Base-by-base conservation (phyloP, 2,797 vertebrate genomes). In the Coilia nasus region DNA sequence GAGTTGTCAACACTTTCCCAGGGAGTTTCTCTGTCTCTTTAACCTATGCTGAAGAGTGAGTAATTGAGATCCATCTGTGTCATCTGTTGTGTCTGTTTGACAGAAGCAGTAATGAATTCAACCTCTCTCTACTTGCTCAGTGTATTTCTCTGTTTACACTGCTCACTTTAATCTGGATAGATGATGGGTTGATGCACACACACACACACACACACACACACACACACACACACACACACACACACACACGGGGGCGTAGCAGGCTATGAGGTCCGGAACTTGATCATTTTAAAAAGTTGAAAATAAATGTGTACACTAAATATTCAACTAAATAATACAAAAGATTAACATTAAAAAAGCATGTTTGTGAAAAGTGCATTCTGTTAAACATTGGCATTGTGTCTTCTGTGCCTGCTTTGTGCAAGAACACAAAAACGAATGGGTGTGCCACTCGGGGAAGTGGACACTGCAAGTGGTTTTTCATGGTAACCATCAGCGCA, bases 161-260 rank as follows among this genome's bases (percentile, higher is more conserved):
- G 64, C 64, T 71, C 25, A 31, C 2, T 71, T 71, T 4, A 17
- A 31, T 71, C 10, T 71, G 12, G 10, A 23, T 11, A 67, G 12
- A 71, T 11, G 28, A 11, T 6, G 14, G 12, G 28, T 71, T 25
- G 25, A 71, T 28, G 10, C 56, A 59, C 56, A 62, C 2, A 10
- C n/a, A 15, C n/a, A 62, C 60, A 62, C 60, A 62, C 60, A 62
- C 60, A 62, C 21, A 62, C 60, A 14, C 14, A 54, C 35, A 67
- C 64, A 67, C 64, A 67, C 25, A 67, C 64, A 67, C 64, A 31
- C 64, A 67, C 64, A 67, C 64, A 67, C 64, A 31, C 64, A 67
- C 64, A 31, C 64, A 31, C 62, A 28, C 62, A 60, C 57, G 10
- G 3, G 35, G 35, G 2, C 35, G 35, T 41, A 41, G 35, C 35